A percentile compares a stretch with the other conserved stretches of the same genome.
phyloP scores from a whole-genome alignment of 2,113 vertebrate genomes.

The Sorex araneus region DNA sequence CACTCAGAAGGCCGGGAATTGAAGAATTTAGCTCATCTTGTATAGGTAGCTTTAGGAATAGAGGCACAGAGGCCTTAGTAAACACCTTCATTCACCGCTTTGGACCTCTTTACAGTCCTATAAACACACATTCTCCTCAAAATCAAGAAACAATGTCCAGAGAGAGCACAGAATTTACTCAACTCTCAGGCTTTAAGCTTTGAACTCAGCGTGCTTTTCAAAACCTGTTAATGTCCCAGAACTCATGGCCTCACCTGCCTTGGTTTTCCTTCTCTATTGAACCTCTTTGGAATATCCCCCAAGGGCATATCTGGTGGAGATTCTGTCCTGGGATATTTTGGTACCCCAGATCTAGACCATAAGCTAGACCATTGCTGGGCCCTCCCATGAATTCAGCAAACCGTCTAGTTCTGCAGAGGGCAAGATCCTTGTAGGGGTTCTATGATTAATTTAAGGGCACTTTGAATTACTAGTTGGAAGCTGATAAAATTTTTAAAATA shows the following conservation, averaged over 20 bases:
- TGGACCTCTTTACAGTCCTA: background rate
- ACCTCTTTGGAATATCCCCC: background rate
- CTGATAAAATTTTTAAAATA: background rate
- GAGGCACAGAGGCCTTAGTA: background rate
- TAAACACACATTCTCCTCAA: background rate
- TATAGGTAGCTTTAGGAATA: constrained; percentile 14
- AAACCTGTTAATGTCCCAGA: background rate
- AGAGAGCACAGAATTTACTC: background rate
- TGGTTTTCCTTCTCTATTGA: background rate
- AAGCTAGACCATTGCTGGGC: too few relatives aligned
- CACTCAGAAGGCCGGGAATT: background rate
- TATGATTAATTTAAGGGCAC: background rate
- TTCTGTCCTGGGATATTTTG: background rate
- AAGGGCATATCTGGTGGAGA: background rate
- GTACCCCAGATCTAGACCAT: background rate
- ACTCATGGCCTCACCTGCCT: rapidly evolving
- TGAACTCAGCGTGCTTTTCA: background rate
- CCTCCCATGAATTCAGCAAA: too few relatives aligned
- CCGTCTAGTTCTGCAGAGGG: background rate
- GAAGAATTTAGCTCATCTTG: background rate
- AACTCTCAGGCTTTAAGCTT: background rate
- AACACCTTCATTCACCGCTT: background rate
- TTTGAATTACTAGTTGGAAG: background rate
- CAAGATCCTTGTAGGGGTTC: background rate
- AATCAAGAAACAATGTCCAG: background rate